Conservation (phyloP, 2,113 vertebrate species). For the Natator depressus region DNA sequence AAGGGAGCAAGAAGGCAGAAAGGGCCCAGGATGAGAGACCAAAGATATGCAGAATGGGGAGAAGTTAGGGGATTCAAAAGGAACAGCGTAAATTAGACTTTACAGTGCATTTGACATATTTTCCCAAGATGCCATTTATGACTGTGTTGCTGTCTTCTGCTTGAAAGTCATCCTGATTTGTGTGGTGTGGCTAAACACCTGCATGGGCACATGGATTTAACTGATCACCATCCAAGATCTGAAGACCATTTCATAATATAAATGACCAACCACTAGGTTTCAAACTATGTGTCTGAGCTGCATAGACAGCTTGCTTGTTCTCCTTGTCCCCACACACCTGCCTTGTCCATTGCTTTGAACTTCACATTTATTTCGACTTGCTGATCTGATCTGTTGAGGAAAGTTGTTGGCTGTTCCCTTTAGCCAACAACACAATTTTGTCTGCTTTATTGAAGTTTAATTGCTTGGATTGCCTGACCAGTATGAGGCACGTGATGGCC, state of each 20-base stretch:
- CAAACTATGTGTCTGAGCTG: background rate
- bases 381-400: background rate
- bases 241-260: background rate
- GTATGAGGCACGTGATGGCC: background rate
- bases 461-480: background rate
- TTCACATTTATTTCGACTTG: background rate
- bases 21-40: background rate
- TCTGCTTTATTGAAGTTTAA: background rate
- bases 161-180: background rate
- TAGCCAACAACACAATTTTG: background rate
- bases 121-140: background rate
- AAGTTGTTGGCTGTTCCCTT: background rate
- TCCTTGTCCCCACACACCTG: fast-evolving
- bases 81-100: background rate
- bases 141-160: background rate
- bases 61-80: background rate
- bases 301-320: background rate
- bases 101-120: background rate
- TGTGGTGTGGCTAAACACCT: background rate
- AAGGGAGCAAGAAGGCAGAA: background rate
- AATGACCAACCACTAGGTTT: background rate
- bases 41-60: fast-evolving
- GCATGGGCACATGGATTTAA: background rate
- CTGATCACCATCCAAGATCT: background rate
- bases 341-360: background rate